Evolutionary conservation across 1,140 invertebrate species (phyloP).

Genomic region (Caerostris extrusa): DNA sequence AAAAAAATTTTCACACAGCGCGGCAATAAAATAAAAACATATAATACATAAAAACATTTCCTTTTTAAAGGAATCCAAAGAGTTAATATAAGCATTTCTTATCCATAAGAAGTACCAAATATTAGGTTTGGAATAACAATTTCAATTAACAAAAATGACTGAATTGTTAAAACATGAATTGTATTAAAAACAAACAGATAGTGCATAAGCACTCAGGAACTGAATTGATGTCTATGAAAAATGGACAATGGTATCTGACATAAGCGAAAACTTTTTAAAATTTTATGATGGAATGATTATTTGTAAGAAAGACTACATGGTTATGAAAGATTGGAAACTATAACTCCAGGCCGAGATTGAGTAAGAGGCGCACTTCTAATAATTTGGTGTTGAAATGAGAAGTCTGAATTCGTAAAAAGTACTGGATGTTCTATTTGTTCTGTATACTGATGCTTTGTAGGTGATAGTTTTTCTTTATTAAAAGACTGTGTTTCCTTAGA

Average conservation of each 20-base stretch:
- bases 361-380: constrained; percentile 74
- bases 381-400: constrained; percentile 74
- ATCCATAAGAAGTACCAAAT: not conserved
- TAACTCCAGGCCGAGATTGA: constrained; percentile 78
- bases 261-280: constrained; percentile 20
- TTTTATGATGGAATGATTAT: constrained; percentile 72
- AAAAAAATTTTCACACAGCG: too few relatives aligned
- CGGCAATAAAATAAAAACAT: too few relatives aligned
- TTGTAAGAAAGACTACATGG: not conserved
- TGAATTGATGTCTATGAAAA: constrained; percentile 52
- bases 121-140: not conserved
- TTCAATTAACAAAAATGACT: not conserved
- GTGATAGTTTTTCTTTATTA: constrained; percentile 21
- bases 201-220: constrained; percentile 75
- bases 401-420: not conserved
- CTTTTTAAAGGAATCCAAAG: not conserved
- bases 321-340: constrained; percentile 79
- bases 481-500: not conserved
- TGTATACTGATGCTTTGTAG: not conserved
- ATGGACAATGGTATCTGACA: constrained; percentile 71
- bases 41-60: not conserved
- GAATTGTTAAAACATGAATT: not conserved
- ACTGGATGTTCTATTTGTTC: not conserved
- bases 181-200: constrained; percentile 5
- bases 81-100: not conserved